Base-by-base conservation (phyloP, 64 coral and sea anemone species). In the Pachyseris speciosa region DNA sequence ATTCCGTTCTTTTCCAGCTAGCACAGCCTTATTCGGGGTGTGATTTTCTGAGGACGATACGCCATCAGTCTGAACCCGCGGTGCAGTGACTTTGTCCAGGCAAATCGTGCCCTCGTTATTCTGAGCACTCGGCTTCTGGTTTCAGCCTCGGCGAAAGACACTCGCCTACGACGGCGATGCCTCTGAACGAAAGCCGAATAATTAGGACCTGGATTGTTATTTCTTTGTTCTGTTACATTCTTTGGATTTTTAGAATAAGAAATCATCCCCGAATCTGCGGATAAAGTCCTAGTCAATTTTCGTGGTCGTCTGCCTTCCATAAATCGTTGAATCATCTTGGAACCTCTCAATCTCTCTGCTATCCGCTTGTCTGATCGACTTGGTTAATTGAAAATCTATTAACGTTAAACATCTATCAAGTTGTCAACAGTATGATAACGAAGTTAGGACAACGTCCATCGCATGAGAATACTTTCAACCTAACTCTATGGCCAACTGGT, bases 251-350 rank as follows among this genome's bases (percentile, higher is more conserved):
- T n/a, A 61, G 53, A 36, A 60, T 4, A 8, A 13, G 77, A 58
- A 24, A 40, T 81, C 8, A 22, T 17, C 12, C 52, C 49, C 40
- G 52, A 60, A 26, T 61, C 77, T 0, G 37, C 22, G 4, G 77
- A 81, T 33, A 81, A 61, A 61, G 50, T 81, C 9, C 77, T 81
- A 7, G 77, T 61, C 36, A 81, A 63, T 7, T 61, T 61, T 63
- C 77, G 55, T 38, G 51, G 15, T 25, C 55, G 20, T 32, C 15
- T 57, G 2, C n/a, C 55, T 25, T 63, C 31, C 9, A 61, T n/a
- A 53, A 38, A 61, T 36, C 30, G 12, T 10, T 81, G 20, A 10
- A 63, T 41, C 53, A 81, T 81, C 53, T 36, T 81, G 1, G 77
- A 81, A 11, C 77, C 77, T 26, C 77, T 19, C 0, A 81, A 53